phyloP scores from a whole-genome alignment of 2,797 vertebrate species.

The Agapornis canus region DNA sequence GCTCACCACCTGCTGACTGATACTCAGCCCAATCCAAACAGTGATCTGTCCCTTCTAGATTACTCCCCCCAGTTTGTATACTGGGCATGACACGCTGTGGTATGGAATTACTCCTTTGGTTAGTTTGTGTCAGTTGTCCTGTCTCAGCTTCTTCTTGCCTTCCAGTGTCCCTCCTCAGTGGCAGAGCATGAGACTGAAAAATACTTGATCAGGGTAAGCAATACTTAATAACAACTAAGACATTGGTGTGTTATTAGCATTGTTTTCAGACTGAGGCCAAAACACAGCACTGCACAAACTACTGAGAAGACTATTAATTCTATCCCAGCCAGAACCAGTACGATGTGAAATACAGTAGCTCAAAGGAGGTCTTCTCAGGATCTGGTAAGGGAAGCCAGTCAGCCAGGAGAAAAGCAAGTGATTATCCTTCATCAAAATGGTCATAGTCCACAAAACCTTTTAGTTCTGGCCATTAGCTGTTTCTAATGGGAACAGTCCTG shows the following conservation, averaged over 20 bases:
- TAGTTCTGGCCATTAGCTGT: background rate
- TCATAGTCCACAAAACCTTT: rapidly evolving
- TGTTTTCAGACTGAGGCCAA: background rate
- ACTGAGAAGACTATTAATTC: background rate
- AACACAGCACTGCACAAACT: background rate
- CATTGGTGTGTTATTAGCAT: background rate
- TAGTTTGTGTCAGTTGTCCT: background rate
- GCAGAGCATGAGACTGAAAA: background rate
- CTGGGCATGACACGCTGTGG: background rate
- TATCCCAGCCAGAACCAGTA: background rate
- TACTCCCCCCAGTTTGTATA: background rate
- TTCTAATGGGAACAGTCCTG: background rate
- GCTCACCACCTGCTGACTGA: background rate
- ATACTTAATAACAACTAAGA: background rate
- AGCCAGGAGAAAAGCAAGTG: background rate
- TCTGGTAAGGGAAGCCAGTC: background rate
- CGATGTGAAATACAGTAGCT: background rate
- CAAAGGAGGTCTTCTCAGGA: background rate
- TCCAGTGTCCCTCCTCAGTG: background rate
- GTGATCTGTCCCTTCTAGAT: background rate
- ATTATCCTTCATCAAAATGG: background rate
- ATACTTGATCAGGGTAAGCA: background rate
- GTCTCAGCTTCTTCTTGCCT: background rate
- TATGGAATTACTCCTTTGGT: background rate
- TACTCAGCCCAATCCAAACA: background rate